Base-by-base conservation (phyloP, 2,888 invertebrate genomes). In the Folsomia candida region DNA sequence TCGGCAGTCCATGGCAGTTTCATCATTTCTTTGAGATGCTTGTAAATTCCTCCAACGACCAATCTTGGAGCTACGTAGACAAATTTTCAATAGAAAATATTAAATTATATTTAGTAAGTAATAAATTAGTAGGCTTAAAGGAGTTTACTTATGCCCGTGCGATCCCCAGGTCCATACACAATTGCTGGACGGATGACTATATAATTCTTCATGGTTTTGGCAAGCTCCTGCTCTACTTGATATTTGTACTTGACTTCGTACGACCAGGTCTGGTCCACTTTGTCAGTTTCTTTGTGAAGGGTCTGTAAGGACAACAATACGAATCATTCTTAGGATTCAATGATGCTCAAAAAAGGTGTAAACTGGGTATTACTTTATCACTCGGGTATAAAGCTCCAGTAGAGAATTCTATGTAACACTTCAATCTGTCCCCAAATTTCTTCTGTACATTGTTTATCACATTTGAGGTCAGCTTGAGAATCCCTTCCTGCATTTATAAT, bases 1-100 rank as follows among this genome's bases (percentile, higher is more conserved):
- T 91, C 89, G 14, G 90, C 89, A 54, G 91, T 92, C 94, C 95
- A 96, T 25, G 95, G 85, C 47, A 96, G 86, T 83, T 94, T 93
- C 94, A 96, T 94, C 76, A 92, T 91, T 84, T 95, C 93, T 51
- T 89, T 89, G 29, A 94, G 85, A 81, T 93, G 89, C 82, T 92
- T 93, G 84, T 96, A 96, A 76, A 95, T 89, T 51, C 91, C 91
- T 70, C 93, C 94, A 81, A 93, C 90, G 47, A 95, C 88, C 67
- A 95, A 86, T 59, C 94, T 88, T 0, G 94, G 93, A 74, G 91
- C 93, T 93, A 83, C 47, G 83, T 82, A 74, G 37, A 69, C 20
- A 37, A 29, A 11, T 22, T 60, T 24, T 11, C 24, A 66, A 29
- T n/a, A 26, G 59, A 37, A 68, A 27, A n/a, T 59, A 64, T 62